phyloP scores from a whole-genome alignment of 2,113 vertebrate species.

The Rallus limicola region DNA sequence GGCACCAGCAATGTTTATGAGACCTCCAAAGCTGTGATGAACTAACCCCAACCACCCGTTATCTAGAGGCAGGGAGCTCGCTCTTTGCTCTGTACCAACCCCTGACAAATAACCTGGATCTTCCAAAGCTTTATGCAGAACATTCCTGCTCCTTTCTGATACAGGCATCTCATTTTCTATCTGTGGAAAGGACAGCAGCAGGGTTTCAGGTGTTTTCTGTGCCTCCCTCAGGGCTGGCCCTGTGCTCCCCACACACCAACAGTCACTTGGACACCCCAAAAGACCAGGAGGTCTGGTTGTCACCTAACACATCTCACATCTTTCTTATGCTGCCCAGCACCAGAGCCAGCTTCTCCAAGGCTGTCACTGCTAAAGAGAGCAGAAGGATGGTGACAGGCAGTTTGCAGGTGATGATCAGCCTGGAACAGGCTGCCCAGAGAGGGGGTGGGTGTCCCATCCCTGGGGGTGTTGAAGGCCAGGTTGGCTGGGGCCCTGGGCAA shows the following conservation, averaged over 20 bases:
- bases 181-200: not conserved
- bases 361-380: rapidly evolving
- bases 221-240: not conserved
- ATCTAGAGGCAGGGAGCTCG: not conserved
- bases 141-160: not conserved
- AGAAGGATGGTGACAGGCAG: not conserved
- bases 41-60: not conserved
- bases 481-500: no score
- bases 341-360: not conserved
- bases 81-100: not conserved
- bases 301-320: not conserved
- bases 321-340: not conserved
- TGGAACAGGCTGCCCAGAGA: no score
- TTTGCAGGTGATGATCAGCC: not conserved
- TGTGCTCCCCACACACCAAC: not conserved
- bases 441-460: no score
- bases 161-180: not conserved
- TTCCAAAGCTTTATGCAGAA: not conserved
- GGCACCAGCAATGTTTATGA: not conserved
- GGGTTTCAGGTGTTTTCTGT: not conserved
- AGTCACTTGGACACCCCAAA: not conserved
- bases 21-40: not conserved
- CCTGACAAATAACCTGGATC: not conserved
- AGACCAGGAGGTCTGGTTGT: not conserved
- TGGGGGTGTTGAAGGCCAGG: no score